Evolutionary conservation across 1,140 invertebrate species (phyloP).

Genomic region (Octopus sinensis): DNA sequence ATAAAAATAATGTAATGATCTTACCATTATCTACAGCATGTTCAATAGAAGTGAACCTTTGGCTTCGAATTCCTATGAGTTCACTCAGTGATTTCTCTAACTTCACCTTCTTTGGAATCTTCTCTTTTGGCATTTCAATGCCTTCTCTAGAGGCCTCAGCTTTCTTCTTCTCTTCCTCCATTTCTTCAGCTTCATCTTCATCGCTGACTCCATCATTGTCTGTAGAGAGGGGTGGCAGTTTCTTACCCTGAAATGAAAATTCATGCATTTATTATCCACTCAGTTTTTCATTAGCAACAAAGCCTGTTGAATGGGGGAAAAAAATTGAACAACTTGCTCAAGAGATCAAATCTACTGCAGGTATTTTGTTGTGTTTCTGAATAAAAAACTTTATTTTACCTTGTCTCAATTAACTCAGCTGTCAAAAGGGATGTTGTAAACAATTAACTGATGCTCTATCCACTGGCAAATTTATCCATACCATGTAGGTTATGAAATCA

Average conservation of each 20-base stretch:
- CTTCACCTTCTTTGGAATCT: constrained; percentile 40
- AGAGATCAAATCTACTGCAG: too few relatives aligned
- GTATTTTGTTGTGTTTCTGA: too few relatives aligned
- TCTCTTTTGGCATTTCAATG: constrained; percentile 27
- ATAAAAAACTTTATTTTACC: too few relatives aligned
- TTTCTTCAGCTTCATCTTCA: constrained; percentile 52
- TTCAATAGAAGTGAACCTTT: constrained; percentile 57
- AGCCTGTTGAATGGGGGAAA: not conserved
- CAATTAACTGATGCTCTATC: too few relatives aligned
- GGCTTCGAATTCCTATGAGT: constrained; percentile 60
- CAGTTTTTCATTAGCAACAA: not conserved
- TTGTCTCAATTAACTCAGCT: too few relatives aligned
- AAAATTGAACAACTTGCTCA: not conserved
- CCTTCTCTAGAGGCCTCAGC: constrained; percentile 42
- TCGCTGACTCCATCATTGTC: constrained; percentile 43
- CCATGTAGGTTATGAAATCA: too few relatives aligned
- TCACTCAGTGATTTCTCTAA: constrained; percentile 56
- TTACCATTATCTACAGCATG: constrained; percentile 49
- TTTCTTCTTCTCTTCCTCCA: constrained; percentile 32
- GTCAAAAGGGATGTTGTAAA: too few relatives aligned
- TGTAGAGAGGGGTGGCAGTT: constrained; percentile 29
- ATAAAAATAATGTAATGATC: too few relatives aligned
- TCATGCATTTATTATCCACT: not conserved
- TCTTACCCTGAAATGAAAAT: constrained; percentile 41
- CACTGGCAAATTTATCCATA: too few relatives aligned